Evolutionary conservation across 2,113 vertebrate species (phyloP).

Genomic region (Tachysurus fulvidraco): DNA sequence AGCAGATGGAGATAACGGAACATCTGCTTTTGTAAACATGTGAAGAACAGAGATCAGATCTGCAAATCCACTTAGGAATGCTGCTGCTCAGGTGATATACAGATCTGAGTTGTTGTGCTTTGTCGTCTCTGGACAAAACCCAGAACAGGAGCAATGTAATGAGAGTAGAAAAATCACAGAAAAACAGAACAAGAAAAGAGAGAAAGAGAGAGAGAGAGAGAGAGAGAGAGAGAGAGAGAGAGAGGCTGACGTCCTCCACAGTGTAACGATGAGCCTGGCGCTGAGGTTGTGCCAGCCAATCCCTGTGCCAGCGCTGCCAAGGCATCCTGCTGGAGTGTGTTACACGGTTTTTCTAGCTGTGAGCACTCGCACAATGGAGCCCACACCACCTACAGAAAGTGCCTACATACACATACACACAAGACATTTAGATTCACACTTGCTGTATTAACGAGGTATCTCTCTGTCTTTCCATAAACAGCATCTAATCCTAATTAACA

Average conservation of each 20-base stretch:
- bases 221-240: background rate
- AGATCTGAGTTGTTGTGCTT: slow-evolving; percentile 31
- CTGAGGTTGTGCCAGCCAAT: slow-evolving; percentile 52
- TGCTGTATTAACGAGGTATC: too few species aligned
- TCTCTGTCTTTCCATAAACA: background rate
- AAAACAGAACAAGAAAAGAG: background rate
- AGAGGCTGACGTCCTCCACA: slow-evolving; percentile 43
- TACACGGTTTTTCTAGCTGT: slow-evolving; percentile 96
- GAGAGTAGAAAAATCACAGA: background rate
- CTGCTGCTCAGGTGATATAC: slow-evolving; percentile 12
- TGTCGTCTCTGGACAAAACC: slow-evolving; percentile 28
- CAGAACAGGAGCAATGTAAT: slow-evolving; percentile 33
- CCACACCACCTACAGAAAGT: slow-evolving; percentile 91
- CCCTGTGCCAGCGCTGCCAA: slow-evolving; percentile 43
- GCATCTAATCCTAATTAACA: background rate
- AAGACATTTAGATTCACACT: background rate
- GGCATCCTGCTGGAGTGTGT: slow-evolving; percentile 22
- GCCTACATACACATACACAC: slow-evolving; percentile 71
- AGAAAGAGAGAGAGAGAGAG: background rate
- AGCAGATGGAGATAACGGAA: background rate
- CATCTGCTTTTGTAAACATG: slow-evolving; percentile 32
- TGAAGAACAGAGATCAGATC: slow-evolving; percentile 34
- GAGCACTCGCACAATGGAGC: slow-evolving; percentile 92
- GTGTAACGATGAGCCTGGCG: slow-evolving; percentile 38
- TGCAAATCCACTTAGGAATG: slow-evolving; percentile 7